Percentiles rank a stretch among this genome's conserved stretches.
Evolutionary conservation across 2,113 vertebrate species (phyloP).

Genomic region (Lipotes vexillifer): DNA sequence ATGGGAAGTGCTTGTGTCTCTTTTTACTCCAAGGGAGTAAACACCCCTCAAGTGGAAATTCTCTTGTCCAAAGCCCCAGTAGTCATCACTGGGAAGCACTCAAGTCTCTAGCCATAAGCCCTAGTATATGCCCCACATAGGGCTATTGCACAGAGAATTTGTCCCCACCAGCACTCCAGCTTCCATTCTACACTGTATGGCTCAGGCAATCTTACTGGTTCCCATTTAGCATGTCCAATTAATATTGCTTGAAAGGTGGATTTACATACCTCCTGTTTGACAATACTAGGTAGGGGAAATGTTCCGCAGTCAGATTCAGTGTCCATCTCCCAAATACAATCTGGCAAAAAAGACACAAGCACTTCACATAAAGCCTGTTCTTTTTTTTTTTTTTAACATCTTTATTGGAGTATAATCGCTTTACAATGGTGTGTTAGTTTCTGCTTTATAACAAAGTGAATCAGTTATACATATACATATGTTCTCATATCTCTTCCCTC

Average conservation of each 20-base stretch:
- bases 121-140: not conserved
- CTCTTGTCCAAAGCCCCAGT: not conserved
- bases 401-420: no score
- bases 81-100: not conserved
- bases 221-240: not conserved
- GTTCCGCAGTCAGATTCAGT: not conserved
- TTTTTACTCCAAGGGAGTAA: no score
- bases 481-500: accelerated
- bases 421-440: no score
- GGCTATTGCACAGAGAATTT: not conserved
- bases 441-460: no score
- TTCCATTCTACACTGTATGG: not conserved
- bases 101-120: not conserved
- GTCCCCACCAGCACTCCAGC: not conserved
- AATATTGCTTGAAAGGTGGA: not conserved
- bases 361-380: not conserved
- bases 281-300: not conserved
- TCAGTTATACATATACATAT: no score
- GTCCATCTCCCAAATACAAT: not conserved
- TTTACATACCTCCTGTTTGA: not conserved
- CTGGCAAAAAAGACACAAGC: not conserved
- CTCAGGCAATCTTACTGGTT: not conserved
- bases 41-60: not conserved
- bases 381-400: no score
- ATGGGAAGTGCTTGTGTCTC: no score